Evolutionary conservation across 1,140 invertebrate genomes (phyloP).

Genomic region (Tetragnatha versicolor): DNA sequence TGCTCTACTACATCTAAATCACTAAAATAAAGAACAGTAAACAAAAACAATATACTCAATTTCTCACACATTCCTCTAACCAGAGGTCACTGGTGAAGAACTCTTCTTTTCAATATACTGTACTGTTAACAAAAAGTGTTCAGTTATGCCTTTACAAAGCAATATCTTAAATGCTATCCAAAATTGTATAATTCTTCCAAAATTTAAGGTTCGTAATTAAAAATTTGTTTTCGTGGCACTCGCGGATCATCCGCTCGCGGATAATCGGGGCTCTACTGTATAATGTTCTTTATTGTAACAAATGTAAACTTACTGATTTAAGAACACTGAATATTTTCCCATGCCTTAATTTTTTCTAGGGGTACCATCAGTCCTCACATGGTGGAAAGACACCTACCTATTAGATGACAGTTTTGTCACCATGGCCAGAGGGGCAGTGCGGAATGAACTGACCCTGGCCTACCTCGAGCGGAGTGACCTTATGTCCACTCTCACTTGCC

Average conservation of each 20-base stretch:
- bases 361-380: constrained; percentile 36
- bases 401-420: constrained; percentile 46
- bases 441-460: constrained; percentile 43
- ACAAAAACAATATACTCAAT: too few relatives aligned
- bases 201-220: too few relatives aligned
- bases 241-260: too few relatives aligned
- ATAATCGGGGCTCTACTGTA: too few relatives aligned
- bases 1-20: too few relatives aligned
- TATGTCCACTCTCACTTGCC: constrained; percentile 49
- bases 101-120: too few relatives aligned
- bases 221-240: too few relatives aligned
- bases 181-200: neutral
- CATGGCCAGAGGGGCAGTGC: constrained; percentile 19
- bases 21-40: too few relatives aligned
- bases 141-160: too few relatives aligned
- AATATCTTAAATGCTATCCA: neutral
- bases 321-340: neutral
- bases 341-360: neutral
- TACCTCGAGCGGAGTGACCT: constrained; percentile 28
- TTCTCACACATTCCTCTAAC: too few relatives aligned
- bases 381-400: constrained; percentile 38
- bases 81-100: too few relatives aligned
- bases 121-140: too few relatives aligned
- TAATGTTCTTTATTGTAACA: neutral
- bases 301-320: neutral